phyloP scores from a whole-genome alignment of 2,797 vertebrate species.

The Myotis myotis region DNA sequence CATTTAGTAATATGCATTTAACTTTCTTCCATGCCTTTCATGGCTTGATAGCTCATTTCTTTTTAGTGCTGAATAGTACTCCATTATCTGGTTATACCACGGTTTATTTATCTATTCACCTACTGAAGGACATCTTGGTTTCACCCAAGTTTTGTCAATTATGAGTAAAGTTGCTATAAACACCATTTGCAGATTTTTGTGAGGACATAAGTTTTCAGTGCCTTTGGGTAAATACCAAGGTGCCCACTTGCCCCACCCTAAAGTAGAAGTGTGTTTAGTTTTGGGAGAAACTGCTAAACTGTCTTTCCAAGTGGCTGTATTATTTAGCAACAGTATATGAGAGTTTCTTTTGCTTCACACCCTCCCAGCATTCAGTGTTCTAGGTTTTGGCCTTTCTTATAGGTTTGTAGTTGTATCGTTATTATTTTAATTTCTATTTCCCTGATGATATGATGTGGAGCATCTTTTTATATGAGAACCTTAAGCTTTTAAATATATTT shows the following conservation, averaged over 20 bases:
- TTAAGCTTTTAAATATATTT: slow-evolving; percentile 35
- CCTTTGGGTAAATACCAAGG: background rate
- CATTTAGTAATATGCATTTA: slow-evolving; percentile 1
- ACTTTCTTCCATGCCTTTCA: background rate
- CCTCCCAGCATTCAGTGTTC: background rate
- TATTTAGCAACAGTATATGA: background rate
- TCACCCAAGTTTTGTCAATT: background rate
- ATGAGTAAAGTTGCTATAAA: background rate
- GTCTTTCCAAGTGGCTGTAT: background rate
- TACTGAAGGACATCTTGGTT: background rate
- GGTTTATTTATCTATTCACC: background rate
- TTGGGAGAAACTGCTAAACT: background rate
- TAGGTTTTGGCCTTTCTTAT: background rate
- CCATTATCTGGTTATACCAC: background rate
- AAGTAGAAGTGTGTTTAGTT: background rate
- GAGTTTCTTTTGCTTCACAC: background rate
- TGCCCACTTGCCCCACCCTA: background rate
- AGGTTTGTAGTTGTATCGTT: background rate
- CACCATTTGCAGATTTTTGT: background rate
- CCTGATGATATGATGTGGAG: background rate
- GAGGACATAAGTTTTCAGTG: background rate
- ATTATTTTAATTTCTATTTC: background rate
- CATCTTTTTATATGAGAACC: slow-evolving; percentile 5
- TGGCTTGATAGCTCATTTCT: background rate
- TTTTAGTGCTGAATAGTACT: background rate